Conservation (phyloP, 35 echinoderm and acorn worm genomes). For the Ophiothrix spiculata region DNA sequence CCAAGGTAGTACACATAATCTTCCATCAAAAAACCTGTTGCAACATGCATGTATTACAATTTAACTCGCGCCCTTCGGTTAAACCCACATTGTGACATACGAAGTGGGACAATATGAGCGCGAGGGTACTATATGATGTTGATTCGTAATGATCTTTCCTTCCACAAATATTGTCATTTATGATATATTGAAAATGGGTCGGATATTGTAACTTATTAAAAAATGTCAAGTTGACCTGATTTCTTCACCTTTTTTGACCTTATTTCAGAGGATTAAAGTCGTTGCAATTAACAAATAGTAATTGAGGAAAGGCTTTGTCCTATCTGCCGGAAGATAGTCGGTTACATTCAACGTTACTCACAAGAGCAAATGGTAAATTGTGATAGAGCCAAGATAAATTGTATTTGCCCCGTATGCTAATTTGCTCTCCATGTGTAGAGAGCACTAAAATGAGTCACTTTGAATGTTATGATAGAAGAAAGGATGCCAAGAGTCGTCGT, state of each 20-base stretch:
- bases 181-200: background rate
- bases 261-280: background rate
- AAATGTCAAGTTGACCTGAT: background rate
- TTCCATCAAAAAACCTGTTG: background rate
- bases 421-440: conserved; percentile 7
- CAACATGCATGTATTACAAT: conserved; percentile 7
- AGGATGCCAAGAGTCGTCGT: background rate
- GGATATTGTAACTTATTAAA: background rate
- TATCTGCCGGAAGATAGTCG: background rate
- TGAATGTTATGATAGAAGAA: conserved; percentile 1
- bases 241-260: background rate
- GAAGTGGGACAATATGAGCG: background rate
- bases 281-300: background rate
- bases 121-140: background rate
- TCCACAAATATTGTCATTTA: background rate
- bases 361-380: background rate
- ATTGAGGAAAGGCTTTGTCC: background rate
- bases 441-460: conserved; percentile 8
- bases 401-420: conserved; percentile 7
- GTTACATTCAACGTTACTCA: background rate
- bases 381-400: background rate
- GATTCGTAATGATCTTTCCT: background rate
- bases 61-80: background rate
- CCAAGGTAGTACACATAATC: too few relatives aligned
- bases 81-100: background rate